A percentile compares a stretch with the other conserved stretches of the same genome.
Evolutionary conservation across 2,113 vertebrate species (phyloP).

Genomic region (Spilogale gracilis): DNA sequence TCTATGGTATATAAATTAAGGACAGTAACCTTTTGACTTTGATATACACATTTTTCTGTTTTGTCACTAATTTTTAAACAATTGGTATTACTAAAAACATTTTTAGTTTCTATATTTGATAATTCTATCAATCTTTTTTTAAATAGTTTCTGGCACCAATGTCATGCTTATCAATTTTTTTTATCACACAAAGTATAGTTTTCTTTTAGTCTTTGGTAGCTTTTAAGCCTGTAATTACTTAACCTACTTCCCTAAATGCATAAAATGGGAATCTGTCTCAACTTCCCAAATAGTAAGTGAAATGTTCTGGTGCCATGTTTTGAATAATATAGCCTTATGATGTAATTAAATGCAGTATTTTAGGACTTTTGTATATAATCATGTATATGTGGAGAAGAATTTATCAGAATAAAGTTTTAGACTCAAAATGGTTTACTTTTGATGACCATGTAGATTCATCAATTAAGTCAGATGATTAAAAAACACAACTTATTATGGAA

Average conservation of each 20-base stretch:
- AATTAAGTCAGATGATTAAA: conserved; percentile 2
- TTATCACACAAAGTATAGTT: neutral
- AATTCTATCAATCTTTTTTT: neutral
- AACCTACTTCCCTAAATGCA: neutral
- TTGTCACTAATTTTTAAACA: conserved; percentile 14
- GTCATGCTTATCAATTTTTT: neutral
- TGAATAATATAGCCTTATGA: neutral
- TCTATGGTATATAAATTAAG: neutral
- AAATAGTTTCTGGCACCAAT: neutral
- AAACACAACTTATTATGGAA: neutral
- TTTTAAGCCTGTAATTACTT: conserved; percentile 1
- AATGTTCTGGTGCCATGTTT: neutral
- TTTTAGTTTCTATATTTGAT: conserved; percentile 4
- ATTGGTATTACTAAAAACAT: conserved; percentile 1
- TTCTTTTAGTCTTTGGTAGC: neutral
- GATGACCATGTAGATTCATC: neutral
- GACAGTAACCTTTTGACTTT: neutral
- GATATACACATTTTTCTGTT: neutral
- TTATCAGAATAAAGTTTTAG: conserved; percentile 15
- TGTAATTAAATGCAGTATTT: neutral
- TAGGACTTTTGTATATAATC: neutral
- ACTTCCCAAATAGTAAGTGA: neutral
- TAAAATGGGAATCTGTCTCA: neutral
- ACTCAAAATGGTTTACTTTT: neutral
- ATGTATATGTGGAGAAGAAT: neutral